These are phyloP conservation scores for Tadarida brasiliensis DNA, from an alignment of 2,797 vertebrate species.

Conservation along the genomic window DNA sequence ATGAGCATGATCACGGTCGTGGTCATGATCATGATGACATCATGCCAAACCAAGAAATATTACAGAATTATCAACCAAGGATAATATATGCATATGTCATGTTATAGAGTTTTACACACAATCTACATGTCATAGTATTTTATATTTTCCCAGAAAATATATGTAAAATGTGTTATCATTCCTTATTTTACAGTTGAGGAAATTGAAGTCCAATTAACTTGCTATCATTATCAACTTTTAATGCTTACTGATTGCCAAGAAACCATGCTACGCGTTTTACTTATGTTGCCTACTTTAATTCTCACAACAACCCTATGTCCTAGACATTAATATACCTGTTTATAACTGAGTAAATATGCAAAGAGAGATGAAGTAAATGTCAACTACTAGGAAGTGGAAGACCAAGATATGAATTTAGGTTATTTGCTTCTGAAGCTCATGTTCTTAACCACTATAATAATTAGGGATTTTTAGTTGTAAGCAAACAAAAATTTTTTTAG, in stretches of 20 bases:
- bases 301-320: neutral
- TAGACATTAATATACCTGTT: neutral
- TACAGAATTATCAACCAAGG: neutral
- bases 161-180: neutral
- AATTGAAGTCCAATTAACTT: constrained; percentile 13
- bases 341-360: neutral
- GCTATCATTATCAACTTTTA: neutral
- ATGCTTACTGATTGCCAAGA: neutral
- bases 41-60: neutral
- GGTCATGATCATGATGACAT: neutral
- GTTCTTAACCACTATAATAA: neutral
- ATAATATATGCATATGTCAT: neutral
- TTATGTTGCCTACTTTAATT: neutral
- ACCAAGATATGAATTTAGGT: neutral
- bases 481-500: neutral
- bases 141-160: neutral
- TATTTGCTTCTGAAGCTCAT: neutral
- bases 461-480: neutral
- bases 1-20: neutral
- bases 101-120: neutral
- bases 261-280: neutral
- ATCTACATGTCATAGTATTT: neutral
- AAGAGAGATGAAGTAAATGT: neutral
- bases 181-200: neutral
- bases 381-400: neutral